Evolutionary conservation across 2,113 vertebrate genomes (phyloP).

Genomic region (Anguilla rostrata): DNA sequence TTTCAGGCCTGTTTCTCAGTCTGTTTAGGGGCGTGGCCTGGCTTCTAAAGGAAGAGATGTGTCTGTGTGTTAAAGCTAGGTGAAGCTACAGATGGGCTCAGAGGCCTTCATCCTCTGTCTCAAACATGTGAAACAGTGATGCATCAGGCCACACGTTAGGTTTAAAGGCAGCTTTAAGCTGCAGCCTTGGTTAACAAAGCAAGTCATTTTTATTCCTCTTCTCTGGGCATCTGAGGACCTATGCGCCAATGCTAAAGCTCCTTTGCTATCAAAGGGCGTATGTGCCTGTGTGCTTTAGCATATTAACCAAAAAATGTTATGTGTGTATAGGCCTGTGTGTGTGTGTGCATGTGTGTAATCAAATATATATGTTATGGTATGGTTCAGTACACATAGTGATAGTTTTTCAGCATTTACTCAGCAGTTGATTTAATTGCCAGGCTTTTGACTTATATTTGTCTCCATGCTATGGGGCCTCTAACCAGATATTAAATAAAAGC

Average conservation of each 20-base stretch:
- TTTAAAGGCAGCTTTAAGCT: neutral
- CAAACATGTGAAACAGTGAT: neutral
- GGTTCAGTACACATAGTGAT: neutral
- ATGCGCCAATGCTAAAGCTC: no score
- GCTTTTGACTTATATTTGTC: neutral
- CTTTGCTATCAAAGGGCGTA: neutral
- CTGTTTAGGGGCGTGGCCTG: neutral
- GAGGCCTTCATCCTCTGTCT: neutral
- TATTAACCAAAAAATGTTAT: neutral
- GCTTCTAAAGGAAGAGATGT: neutral
- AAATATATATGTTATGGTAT: neutral
- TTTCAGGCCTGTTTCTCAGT: neutral
- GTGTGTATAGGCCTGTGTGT: neutral
- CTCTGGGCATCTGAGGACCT: neutral
- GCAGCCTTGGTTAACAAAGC: neutral
- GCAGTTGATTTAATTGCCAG: neutral
- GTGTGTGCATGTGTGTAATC: neutral
- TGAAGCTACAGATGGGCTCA: neutral
- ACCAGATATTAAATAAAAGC: neutral
- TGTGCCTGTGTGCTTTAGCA: neutral
- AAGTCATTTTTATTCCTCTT: neutral
- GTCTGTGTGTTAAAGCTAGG: neutral
- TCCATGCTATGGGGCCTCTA: neutral
- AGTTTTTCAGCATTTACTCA: neutral
- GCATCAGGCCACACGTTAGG: neutral